phyloP scores from a whole-genome alignment of 2,797 vertebrate genomes.

The Crocodylus rhombifer region DNA sequence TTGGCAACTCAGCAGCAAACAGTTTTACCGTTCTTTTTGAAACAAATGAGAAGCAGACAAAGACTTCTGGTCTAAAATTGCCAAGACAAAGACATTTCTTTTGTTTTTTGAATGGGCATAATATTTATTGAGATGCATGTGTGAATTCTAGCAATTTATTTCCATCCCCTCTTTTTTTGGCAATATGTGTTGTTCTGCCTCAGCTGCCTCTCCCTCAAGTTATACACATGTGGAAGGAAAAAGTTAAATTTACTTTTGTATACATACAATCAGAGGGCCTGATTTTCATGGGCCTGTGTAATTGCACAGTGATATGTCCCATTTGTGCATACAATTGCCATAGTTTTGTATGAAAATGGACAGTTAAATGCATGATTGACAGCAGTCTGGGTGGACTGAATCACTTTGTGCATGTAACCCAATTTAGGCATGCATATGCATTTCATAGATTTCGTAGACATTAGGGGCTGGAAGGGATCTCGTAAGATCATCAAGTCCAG shows the following conservation, averaged over 20 bases:
- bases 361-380: not conserved
- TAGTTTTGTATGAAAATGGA: not conserved
- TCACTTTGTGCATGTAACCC: not conserved
- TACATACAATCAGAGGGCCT: not conserved
- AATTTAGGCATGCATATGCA: not conserved
- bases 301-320: not conserved
- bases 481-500: too few species aligned
- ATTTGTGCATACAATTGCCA: not conserved
- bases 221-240: constrained; percentile 3
- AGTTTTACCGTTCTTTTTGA: constrained; percentile 48
- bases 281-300: not conserved
- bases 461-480: too few species aligned
- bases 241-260: constrained; percentile 36
- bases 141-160: not conserved
- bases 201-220: not conserved
- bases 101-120: constrained; percentile 29
- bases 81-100: not conserved
- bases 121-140: constrained; percentile 25
- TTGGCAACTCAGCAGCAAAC: constrained; percentile 1
- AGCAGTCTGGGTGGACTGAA: not conserved
- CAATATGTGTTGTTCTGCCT: not conserved
- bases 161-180: not conserved
- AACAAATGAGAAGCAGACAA: not conserved
- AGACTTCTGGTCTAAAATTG: constrained; percentile 18
- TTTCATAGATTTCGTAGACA: too few species aligned